Conservation (phyloP, 1,140 invertebrate genomes). For the Macrocentrus cingulum region DNA sequence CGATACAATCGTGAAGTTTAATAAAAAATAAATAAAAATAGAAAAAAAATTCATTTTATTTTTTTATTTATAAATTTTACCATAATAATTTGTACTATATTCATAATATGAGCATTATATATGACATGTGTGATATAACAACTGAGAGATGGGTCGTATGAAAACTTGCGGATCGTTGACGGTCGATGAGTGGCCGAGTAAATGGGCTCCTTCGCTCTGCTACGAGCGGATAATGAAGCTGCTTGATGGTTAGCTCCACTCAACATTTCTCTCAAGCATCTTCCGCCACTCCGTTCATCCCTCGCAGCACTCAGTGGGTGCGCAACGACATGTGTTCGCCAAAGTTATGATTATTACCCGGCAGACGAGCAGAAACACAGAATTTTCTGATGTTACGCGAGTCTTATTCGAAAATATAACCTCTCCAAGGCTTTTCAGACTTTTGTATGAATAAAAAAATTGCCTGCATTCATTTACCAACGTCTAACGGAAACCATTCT, state of each 20-base stretch:
- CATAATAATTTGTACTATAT: no score
- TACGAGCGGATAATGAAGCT: slow-evolving; percentile 17
- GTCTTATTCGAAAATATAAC: no score
- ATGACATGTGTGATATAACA: slow-evolving; percentile 8
- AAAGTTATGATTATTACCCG: slow-evolving; percentile 4
- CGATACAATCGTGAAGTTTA: no score
- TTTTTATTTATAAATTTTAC: background rate
- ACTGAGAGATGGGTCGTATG: slow-evolving; percentile 6
- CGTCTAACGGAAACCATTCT: no score
- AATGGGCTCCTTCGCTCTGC: slow-evolving; percentile 8
- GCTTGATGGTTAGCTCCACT: background rate
- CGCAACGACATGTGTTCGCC: slow-evolving; percentile 8
- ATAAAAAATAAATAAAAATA: no score
- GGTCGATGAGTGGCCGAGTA: slow-evolving; percentile 20
- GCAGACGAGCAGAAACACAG: background rate
- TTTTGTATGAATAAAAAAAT: no score
- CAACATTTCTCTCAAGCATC: slow-evolving; percentile 6
- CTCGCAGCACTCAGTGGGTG: background rate
- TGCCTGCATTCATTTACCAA: no score
- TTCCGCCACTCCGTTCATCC: background rate
- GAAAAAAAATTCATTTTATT: no score
- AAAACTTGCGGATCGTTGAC: slow-evolving; percentile 16
- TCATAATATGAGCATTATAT: no score
- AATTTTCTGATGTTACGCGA: slow-evolving; percentile 5
- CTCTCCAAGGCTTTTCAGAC: no score